Base-by-base conservation (phyloP, 1,140 invertebrate genomes). In the Chironomus tepperi region DNA sequence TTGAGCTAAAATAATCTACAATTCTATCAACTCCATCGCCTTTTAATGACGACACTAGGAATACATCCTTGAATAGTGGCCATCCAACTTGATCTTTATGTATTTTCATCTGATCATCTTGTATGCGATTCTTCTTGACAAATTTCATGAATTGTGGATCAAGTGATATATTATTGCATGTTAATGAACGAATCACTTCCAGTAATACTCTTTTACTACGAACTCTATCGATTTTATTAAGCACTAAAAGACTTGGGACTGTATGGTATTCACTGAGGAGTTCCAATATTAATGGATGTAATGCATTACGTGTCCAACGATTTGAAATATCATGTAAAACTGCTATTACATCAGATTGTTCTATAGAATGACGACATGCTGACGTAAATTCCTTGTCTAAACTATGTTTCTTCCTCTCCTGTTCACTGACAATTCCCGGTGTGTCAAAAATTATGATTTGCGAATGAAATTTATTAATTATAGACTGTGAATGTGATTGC, bases 361-460 rank as follows among this genome's bases (percentile, higher is more conserved):
- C 80, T 34, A 95, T 81, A 19, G 90, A 88, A 75, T 84, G 81
- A 74, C 88, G 84, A 74, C 89, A 87, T 76, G 92, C 90, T 43
- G 78, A 81, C 24, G 87, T 80, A 83, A 95, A 93, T 10, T 84
- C 83, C 65, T 85, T 81, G 70, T 89, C 87, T 74, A 93, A 82
- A 65, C 90, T 87, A 77, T 88, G 90, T 78, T 86, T 90, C 77
- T 89, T 89, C 34, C 85, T 83, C 81, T 93, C 91, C 12, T 84
- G 83, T 73, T 83, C 80, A 43, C 86, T 87, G 0, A 94, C 88
- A 72, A 95, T 78, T 42, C 94, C 94, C 42, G 94, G 94, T 6
- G 94, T 96, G 79, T 96, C 94, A 12, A 95, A 83, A 81, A 96
- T 93, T 72, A 97, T 87, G 34, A 98, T 85, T 84, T 98, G 96